Conservation (phyloP, 2,797 vertebrate genomes). For the Apogon talboti region DNA sequence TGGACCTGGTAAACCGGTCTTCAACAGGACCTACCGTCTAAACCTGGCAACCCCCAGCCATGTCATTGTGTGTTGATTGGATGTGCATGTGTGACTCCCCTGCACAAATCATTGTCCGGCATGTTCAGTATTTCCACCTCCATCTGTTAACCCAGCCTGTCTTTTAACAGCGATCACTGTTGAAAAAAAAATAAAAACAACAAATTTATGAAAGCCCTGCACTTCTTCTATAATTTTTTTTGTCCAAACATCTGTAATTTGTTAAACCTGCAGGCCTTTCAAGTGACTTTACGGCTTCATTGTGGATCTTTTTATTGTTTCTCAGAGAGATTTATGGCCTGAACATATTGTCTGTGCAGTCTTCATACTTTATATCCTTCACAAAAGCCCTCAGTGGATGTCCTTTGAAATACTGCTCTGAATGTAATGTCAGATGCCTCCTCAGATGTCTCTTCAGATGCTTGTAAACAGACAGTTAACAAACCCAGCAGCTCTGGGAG, state of each 20-base stretch:
- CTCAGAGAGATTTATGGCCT: constrained; percentile 32
- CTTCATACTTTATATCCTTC: constrained; percentile 18
- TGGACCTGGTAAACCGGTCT: constrained; percentile 86
- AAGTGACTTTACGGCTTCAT: constrained; percentile 28
- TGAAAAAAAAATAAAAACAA: neutral
- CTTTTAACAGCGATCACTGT: neutral
- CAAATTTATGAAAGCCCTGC: constrained; percentile 1
- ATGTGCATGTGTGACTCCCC: constrained; percentile 71
- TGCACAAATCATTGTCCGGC: constrained; percentile 64
- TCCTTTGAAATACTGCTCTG: constrained; percentile 27
- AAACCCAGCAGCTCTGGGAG: constrained; percentile 20
- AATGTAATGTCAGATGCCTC: constrained; percentile 27
- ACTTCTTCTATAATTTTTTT: constrained; percentile 25
- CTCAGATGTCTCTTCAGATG: constrained; percentile 29
- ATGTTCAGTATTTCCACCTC: constrained; percentile 53
- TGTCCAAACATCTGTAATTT: constrained; percentile 39
- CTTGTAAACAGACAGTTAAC: constrained; percentile 54
- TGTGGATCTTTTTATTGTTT: constrained; percentile 44
- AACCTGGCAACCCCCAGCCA: constrained; percentile 73
- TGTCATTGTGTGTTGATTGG: constrained; percentile 75
- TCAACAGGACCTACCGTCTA: constrained; percentile 71
- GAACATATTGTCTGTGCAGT: constrained; percentile 21
- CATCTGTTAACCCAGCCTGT: constrained; percentile 49
- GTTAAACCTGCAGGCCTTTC: constrained; percentile 42
- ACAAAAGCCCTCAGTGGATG: constrained; percentile 6